A percentile compares a stretch with the other conserved stretches of the same genome.
These are phyloP conservation scores for Pteropus rufus DNA, from an alignment of 2,797 vertebrate species.

Conservation along the genomic window DNA sequence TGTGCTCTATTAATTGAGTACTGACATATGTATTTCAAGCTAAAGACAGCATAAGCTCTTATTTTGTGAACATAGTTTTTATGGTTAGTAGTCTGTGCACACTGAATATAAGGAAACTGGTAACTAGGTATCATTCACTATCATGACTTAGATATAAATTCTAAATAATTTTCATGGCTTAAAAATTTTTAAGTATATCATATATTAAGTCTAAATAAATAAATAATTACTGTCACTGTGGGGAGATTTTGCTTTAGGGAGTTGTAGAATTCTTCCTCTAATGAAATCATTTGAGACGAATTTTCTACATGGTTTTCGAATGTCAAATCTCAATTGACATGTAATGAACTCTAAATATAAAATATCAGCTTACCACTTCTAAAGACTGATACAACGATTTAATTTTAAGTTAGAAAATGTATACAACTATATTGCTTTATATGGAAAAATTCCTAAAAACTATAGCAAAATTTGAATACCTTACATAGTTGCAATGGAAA, in stretches of 20 bases:
- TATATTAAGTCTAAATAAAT: not conserved
- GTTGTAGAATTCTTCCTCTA: not conserved
- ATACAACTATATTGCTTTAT: not conserved
- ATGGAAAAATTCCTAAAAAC: not conserved
- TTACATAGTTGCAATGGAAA: not conserved
- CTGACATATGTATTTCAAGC: not conserved
- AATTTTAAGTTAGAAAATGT: conserved; percentile 8
- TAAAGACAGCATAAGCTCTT: not conserved
- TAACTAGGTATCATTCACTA: not conserved
- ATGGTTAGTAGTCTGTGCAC: not conserved
- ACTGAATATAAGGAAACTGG: not conserved
- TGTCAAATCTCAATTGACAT: not conserved
- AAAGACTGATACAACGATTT: not conserved
- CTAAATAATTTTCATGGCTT: not conserved
- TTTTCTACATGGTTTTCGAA: not conserved
- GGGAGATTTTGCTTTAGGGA: not conserved
- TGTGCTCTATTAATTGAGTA: not conserved
- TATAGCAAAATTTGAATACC: not conserved
- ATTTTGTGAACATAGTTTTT: not conserved
- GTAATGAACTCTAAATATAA: not conserved
- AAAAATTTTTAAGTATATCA: not conserved
- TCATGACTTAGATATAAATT: not conserved
- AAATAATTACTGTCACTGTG: not conserved
- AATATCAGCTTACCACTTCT: not conserved
- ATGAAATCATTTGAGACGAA: not conserved